Evolutionary conservation across 2,113 vertebrate genomes (phyloP).

Genomic region (Sus scrofa): DNA sequence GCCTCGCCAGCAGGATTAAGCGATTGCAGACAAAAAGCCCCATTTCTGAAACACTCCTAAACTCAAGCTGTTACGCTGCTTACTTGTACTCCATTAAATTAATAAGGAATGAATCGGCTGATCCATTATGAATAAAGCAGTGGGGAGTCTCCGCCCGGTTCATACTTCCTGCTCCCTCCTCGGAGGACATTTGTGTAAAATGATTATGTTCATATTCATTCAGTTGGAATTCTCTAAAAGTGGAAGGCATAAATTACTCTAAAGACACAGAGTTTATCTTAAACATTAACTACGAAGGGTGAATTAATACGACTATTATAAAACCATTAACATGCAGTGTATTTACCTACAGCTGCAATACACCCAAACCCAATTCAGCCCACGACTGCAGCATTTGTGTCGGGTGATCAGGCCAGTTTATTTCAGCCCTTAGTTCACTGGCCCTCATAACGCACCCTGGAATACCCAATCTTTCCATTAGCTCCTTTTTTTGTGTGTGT

Average conservation of each 20-base stretch:
- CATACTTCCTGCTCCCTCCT: conserved; percentile 91
- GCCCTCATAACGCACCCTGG: conserved; percentile 67
- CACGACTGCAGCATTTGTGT: conserved; percentile 84
- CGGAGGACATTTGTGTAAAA: conserved; percentile 92
- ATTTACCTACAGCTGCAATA: conserved; percentile 89
- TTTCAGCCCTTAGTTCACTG: conserved; percentile 84
- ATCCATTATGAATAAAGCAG: conserved; percentile 94
- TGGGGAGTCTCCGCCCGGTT: conserved; percentile 89
- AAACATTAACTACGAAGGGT: conserved; percentile 93
- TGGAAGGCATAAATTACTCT: conserved; percentile 91
- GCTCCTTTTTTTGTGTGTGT: background rate
- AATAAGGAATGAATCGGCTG: conserved; percentile 93
- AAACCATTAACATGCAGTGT: conserved; percentile 94
- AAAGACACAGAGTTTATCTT: conserved; percentile 92
- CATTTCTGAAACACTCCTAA: conserved; percentile 96
- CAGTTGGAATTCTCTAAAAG: conserved; percentile 93
- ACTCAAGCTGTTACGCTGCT: conserved; percentile 93
- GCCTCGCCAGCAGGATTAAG: conserved; percentile 98
- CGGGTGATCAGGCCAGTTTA: conserved; percentile 85
- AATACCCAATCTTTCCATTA: conserved; percentile 56
- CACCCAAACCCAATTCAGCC: conserved; percentile 85
- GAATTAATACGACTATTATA: conserved; percentile 98
- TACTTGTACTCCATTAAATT: conserved; percentile 96
- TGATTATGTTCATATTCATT: conserved; percentile 93
- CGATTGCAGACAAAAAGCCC: conserved; percentile 97